Conservation (phyloP, 2,888 invertebrate species). For the Dicyrtomina minuta region DNA sequence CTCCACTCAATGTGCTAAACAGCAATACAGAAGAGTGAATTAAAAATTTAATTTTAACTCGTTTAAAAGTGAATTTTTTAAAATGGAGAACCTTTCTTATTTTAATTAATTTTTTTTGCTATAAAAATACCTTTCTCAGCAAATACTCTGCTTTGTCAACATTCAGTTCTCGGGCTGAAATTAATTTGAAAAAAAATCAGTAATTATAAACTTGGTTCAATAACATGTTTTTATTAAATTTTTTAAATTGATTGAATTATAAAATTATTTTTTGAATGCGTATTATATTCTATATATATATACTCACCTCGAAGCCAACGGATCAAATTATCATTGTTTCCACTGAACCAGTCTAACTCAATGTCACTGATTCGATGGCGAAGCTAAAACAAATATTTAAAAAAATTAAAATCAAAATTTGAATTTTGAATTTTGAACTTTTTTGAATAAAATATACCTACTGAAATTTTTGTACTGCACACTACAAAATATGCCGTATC, state of each 20-base stretch:
- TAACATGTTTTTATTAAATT: too few species aligned
- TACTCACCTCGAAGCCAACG: conserved; percentile 40
- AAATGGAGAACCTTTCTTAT: background rate
- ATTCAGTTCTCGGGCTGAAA: conserved; percentile 45
- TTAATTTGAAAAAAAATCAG: background rate
- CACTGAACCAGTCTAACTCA: conserved; percentile 20
- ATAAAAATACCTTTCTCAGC: conserved; percentile 34
- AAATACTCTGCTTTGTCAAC: conserved; percentile 43
- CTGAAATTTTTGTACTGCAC: too few species aligned
- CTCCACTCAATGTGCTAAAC: conserved; percentile 41
- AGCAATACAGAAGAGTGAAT: too few species aligned
- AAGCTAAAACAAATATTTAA: conserved; percentile 22
- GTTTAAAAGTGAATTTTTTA: background rate
- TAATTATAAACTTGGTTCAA: background rate
- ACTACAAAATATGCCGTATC: too few species aligned
- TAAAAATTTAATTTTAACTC: too few species aligned
- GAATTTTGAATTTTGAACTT: too few species aligned
- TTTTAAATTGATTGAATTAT: background rate
- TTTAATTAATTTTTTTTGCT: background rate
- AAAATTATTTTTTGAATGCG: background rate
- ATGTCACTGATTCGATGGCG: conserved; percentile 31
- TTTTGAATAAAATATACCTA: too few species aligned
- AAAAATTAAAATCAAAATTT: background rate
- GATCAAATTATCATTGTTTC: conserved; percentile 27
- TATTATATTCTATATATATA: background rate